Base-by-base conservation (phyloP, 2,888 invertebrate genomes). In the Anthrax anthrax region DNA sequence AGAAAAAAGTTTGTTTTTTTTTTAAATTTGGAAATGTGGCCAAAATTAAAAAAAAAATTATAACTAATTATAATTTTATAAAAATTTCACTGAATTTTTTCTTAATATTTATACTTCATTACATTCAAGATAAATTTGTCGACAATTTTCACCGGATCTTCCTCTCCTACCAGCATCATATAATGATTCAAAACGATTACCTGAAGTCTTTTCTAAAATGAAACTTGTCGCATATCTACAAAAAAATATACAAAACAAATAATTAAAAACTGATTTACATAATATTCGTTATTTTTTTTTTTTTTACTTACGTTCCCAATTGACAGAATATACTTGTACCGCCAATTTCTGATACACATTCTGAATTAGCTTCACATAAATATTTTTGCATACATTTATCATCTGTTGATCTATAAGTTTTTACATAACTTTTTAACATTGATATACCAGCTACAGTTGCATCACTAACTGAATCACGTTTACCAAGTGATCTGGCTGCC, bases 191-290 rank as follows among this genome's bases (percentile, higher is more conserved):
- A 89, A 88, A 44, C 78, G 77, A 47, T 80, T 77, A 45, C 77
- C 78, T 49, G 81, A 78, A 61, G 78, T 77, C 65, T 82, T 79
- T 63, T 89, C 87, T 51, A 91, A 70, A 42, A 88, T 72, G 65
- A 84, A 88, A 64, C 89, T 88, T 52, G 89, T 81, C 42, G 87
- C 88, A 64, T 89, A 90, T 53, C 89, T 90, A n/a, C n/a, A n/a
- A n/a, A n/a, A n/a, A n/a, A n/a, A n/a, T n/a, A n/a, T n/a, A n/a
- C 23, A 6, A 23, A 23, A 8, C 8, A 23, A 8, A 23, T 8
- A 23, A 8, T 4, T 6, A 23, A 23, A 8, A 6, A 8, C 23
- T 23, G 8, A 6, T 8, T 23, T 23, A 4, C 4, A 23, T 8
- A 23, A 8, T 6, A 23, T 6, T 6, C 8, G 23, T 23, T 23